These are phyloP conservation scores for Chironomus tepperi DNA, from an alignment of 1,140 invertebrate genomes.

Conservation along the genomic window DNA sequence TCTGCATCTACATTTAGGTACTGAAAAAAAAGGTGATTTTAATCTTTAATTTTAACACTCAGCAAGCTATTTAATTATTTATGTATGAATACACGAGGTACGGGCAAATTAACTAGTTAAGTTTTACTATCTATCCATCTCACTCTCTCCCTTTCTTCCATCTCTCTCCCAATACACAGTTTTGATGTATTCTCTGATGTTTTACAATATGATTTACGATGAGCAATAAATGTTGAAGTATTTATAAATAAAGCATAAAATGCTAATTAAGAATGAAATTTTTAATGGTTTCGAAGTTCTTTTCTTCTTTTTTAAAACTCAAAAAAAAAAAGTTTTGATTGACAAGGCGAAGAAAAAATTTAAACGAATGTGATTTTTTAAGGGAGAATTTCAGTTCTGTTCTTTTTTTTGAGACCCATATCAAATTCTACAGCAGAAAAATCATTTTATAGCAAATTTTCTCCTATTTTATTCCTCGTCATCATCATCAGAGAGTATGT, in stretches of 20 bases:
- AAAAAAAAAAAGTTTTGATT: neutral
- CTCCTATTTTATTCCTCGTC: neutral
- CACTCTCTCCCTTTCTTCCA: neutral
- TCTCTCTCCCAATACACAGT: no score
- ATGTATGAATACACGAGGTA: neutral
- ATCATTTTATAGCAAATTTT: neutral
- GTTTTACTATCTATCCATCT: neutral
- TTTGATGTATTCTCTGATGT: neutral
- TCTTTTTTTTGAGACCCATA: slow-evolving; percentile 2
- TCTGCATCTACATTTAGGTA: neutral
- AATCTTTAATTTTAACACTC: slow-evolving; percentile 6
- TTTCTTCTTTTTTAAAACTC: neutral
- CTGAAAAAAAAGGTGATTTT: neutral
- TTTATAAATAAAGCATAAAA: slow-evolving; percentile 15
- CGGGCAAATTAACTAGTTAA: neutral
- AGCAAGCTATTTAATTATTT: slow-evolving; percentile 3
- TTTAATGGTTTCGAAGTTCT: slow-evolving; percentile 1
- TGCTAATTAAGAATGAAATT: slow-evolving; percentile 10
- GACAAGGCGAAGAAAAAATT: slow-evolving; percentile 12
- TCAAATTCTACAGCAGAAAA: neutral
- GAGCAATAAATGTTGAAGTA: slow-evolving; percentile 13
- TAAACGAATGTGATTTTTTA: neutral
- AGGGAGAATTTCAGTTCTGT: neutral
- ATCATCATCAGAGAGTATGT: neutral
- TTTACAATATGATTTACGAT: slow-evolving; percentile 14